phyloP scores from a whole-genome alignment of 2,113 vertebrate species.

The Trematocara unimaculatum region DNA sequence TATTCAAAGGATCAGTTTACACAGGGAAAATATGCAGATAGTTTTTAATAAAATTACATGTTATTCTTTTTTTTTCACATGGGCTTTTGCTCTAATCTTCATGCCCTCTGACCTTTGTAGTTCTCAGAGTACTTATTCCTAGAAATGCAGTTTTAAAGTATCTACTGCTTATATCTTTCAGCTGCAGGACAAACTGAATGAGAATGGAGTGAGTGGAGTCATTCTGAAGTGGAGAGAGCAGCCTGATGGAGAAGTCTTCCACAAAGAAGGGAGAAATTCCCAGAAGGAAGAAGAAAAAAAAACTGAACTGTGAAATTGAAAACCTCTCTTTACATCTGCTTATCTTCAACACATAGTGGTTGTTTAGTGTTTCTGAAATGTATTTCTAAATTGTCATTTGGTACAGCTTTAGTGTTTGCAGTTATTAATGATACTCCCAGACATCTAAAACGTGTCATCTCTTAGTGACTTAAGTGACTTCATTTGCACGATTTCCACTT shows the following conservation, averaged over 20 bases:
- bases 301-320: neutral
- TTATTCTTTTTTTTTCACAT: neutral
- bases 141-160: neutral
- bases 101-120: neutral
- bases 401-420: neutral
- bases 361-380: neutral
- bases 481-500: fast-evolving
- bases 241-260: neutral
- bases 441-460: neutral
- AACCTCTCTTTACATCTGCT: neutral
- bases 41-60: neutral
- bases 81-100: neutral
- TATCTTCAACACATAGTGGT: neutral
- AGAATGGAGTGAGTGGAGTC: neutral
- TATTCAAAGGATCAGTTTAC: neutral
- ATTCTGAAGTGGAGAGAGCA: neutral
- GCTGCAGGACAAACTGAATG: neutral
- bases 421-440: neutral
- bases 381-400: neutral
- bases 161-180: neutral
- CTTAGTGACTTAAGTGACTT: neutral
- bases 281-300: neutral
- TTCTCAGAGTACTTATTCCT: neutral
- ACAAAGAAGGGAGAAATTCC: neutral
- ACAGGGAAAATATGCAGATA: neutral